Conservation (phyloP, 2,888 invertebrate species). For the Drosophila austrosaltans region DNA sequence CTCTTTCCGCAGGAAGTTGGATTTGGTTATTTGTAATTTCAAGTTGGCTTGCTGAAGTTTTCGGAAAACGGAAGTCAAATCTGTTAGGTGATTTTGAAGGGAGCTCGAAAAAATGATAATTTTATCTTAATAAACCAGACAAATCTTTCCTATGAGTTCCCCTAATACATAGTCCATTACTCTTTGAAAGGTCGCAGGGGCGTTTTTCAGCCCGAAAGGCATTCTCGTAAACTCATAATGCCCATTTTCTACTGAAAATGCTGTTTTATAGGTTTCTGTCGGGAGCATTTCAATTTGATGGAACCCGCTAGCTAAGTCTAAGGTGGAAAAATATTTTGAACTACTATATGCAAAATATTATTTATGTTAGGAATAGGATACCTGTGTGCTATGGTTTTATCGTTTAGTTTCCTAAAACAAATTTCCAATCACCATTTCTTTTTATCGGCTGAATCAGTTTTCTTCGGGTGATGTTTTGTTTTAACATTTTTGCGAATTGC, state of each 20-base stretch:
- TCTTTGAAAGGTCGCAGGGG: too few species aligned
- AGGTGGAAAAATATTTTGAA: slow-evolving; percentile 22
- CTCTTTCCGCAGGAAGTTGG: neutral
- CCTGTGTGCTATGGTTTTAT: neutral
- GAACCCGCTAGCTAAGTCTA: slow-evolving; percentile 27
- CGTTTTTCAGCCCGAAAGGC: neutral
- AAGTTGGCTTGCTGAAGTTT: slow-evolving; percentile 13
- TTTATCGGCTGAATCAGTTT: neutral
- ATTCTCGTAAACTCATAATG: slow-evolving; percentile 19
- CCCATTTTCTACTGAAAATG: slow-evolving; percentile 2
- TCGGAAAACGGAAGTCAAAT: slow-evolving; percentile 17
- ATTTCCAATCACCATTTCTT: neutral
- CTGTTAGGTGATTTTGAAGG: slow-evolving; percentile 28
- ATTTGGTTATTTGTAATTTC: slow-evolving; percentile 1
- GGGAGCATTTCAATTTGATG: slow-evolving; percentile 19
- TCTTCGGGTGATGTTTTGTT: slow-evolving; percentile 25
- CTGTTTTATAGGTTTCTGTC: too few species aligned
- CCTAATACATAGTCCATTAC: too few species aligned
- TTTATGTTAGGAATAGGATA: slow-evolving; percentile 1
- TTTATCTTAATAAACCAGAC: slow-evolving; percentile 31
- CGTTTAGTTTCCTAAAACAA: slow-evolving; percentile 3
- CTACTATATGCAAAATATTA: neutral
- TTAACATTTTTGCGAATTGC: slow-evolving; percentile 31
- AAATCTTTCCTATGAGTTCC: slow-evolving; percentile 10
- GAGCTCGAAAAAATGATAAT: slow-evolving; percentile 32